Conservation (phyloP, 2,113 vertebrate species). For the Polyodon spathula region DNA sequence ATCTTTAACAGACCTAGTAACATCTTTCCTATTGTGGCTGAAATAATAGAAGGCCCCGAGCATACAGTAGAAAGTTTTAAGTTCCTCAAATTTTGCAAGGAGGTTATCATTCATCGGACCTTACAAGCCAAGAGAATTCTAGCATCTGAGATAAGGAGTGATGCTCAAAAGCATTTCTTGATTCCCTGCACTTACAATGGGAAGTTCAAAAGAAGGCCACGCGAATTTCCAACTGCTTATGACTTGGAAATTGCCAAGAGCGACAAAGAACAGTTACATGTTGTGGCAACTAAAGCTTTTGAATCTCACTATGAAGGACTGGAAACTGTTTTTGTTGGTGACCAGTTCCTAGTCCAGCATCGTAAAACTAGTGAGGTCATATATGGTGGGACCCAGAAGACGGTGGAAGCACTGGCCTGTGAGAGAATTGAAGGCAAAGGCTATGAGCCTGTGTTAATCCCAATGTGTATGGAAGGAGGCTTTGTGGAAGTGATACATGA, state of each 20-base stretch:
- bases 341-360: slow-evolving; percentile 63
- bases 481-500: slow-evolving; percentile 76
- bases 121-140: slow-evolving; percentile 55
- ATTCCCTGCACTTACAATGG: slow-evolving; percentile 72
- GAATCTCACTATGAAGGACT: slow-evolving; percentile 44
- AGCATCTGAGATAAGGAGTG: slow-evolving; percentile 65
- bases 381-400: slow-evolving; percentile 35
- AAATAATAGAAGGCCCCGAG: slow-evolving; percentile 55
- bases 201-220: slow-evolving; percentile 66
- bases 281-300: slow-evolving; percentile 69
- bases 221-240: slow-evolving; percentile 69
- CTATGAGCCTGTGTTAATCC: slow-evolving; percentile 51
- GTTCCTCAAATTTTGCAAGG: slow-evolving; percentile 43
- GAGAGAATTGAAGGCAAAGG: slow-evolving; percentile 52
- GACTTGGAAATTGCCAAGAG: slow-evolving; percentile 63
- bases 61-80: slow-evolving; percentile 31
- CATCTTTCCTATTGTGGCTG: slow-evolving; percentile 64
- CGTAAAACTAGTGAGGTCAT: slow-evolving; percentile 41
- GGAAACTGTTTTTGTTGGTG: slow-evolving; percentile 59
- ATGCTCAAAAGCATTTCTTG: slow-evolving; percentile 62
- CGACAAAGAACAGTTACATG: slow-evolving; percentile 59
- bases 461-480: slow-evolving; percentile 66
- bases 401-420: slow-evolving; percentile 51
- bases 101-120: slow-evolving; percentile 61
- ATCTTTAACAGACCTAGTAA: slow-evolving; percentile 55